phyloP scores from a whole-genome alignment of 2,888 invertebrate species.

The Abrostola triplasia region DNA sequence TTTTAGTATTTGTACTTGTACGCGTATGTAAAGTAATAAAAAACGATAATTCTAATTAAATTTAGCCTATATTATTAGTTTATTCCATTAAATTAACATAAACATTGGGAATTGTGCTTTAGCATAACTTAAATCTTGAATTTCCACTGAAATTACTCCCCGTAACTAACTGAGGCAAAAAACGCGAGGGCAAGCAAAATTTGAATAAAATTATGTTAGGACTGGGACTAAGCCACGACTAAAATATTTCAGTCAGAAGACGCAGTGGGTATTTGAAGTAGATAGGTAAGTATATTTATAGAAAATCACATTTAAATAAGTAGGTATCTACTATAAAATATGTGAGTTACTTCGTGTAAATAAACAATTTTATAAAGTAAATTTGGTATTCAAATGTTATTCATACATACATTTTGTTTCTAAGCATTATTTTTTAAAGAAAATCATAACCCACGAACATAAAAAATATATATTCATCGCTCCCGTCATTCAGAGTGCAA shows the following conservation, averaged over 20 bases:
- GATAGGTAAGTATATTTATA: too few relatives aligned
- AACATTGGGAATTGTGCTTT: slow-evolving; percentile 1
- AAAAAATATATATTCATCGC: slow-evolving; percentile 48
- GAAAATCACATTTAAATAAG: too few relatives aligned
- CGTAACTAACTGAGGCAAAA: neutral
- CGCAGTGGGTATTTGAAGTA: too few relatives aligned
- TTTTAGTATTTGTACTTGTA: too few relatives aligned
- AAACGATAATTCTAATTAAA: too few relatives aligned
- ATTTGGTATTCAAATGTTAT: too few relatives aligned
- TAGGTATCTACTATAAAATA: too few relatives aligned
- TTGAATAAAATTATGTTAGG: neutral
- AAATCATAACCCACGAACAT: slow-evolving; percentile 36
- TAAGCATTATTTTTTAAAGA: slow-evolving; percentile 5
- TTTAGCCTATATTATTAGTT: neutral
- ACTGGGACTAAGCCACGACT: neutral
- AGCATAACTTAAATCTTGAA: slow-evolving; percentile 2
- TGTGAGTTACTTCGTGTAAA: too few relatives aligned
- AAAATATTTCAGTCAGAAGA: too few relatives aligned
- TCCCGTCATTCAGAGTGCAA: slow-evolving; percentile 48
- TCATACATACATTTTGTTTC: too few relatives aligned
- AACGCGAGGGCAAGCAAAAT: neutral
- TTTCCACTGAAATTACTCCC: neutral
- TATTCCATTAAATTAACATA: neutral
- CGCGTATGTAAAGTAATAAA: too few relatives aligned
- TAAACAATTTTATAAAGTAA: too few relatives aligned